phyloP scores from a whole-genome alignment of 2,797 vertebrate species.

The Periparus ater region DNA sequence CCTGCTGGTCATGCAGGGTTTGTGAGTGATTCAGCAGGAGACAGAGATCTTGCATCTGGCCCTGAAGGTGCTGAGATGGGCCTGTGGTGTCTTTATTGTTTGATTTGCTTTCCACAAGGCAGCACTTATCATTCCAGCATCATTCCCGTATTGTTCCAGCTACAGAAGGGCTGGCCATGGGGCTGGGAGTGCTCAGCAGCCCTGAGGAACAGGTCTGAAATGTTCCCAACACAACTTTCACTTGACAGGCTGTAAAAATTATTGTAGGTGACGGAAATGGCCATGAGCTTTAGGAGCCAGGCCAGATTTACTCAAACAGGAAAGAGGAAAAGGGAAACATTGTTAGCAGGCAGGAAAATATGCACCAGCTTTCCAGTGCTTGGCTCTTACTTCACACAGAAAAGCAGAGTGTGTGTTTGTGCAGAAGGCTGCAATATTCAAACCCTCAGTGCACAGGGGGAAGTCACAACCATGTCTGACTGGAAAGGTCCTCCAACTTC shows the following conservation, averaged over 20 bases:
- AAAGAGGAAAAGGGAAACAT: conserved; percentile 36
- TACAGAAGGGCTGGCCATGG: background rate
- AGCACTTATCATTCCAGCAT: background rate
- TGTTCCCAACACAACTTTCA: background rate
- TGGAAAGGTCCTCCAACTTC: background rate
- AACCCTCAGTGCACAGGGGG: background rate
- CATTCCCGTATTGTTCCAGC: background rate
- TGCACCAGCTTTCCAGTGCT: background rate
- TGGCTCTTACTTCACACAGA: background rate
- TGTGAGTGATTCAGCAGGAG: accelerated
- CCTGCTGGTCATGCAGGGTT: background rate
- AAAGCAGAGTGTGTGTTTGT: background rate
- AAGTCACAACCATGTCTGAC: background rate
- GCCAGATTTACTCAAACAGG: conserved; percentile 11
- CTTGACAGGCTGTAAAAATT: background rate
- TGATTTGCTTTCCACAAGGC: background rate
- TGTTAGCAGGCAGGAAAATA: conserved; percentile 8
- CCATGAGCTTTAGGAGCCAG: background rate
- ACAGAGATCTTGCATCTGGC: background rate
- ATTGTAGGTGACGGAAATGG: background rate
- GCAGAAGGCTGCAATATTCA: background rate
- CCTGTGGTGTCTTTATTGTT: background rate
- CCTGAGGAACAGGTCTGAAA: background rate
- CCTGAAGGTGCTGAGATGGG: background rate
- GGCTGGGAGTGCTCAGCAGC: background rate